Evolutionary conservation across 2,888 invertebrate genomes (phyloP), one percentile per base, ranked within the genome.

Genomic region (Torymus texanus): DNA sequence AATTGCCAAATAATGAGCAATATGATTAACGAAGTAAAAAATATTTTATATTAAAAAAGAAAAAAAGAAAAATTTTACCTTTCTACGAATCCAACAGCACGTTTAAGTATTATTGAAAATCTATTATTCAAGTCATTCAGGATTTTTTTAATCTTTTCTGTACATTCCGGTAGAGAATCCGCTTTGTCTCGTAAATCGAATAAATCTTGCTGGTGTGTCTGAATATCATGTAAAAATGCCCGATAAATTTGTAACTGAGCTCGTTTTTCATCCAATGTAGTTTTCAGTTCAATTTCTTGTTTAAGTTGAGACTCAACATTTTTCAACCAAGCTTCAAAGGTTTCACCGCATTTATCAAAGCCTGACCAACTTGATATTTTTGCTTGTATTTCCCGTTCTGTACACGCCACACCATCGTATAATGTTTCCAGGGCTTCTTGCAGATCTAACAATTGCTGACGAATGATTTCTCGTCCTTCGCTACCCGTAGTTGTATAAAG

Each of bases 211-310:
- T 97, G 96, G 89, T 97, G 96, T 55, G 95, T 93, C 74, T 95
- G 92, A 5, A 96, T 95, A 85, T 97, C 97, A 88, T 96, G 96
- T 56, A 97, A 92, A 79, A 95, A 92, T 70, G 94, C 93, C 85
- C 97, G 93, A 86, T 98, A 98, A 0, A 94, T 93, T 88, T 96
- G 96, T 58, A 98, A 91, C 89, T 97, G 97, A 61, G 94, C 94
- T 81, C 96, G 94, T 90, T 98, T 98, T 88, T 98, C 98, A 90
- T 98, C 97, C 80, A 98, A 91, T 0, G 96, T 97, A 0, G 96
- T 94, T 87, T 95, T 96, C 3, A 97, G 89, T 87, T 96, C 95
- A 59, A 97, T 93, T 84, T 97, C 95, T 74, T 93, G 92, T 0
- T 95, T 95, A 29, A 98, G 90, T 84, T 95, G 94, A 80, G 93